Conservation (phyloP, 2,888 invertebrate genomes). For the Papilio demoleus region DNA sequence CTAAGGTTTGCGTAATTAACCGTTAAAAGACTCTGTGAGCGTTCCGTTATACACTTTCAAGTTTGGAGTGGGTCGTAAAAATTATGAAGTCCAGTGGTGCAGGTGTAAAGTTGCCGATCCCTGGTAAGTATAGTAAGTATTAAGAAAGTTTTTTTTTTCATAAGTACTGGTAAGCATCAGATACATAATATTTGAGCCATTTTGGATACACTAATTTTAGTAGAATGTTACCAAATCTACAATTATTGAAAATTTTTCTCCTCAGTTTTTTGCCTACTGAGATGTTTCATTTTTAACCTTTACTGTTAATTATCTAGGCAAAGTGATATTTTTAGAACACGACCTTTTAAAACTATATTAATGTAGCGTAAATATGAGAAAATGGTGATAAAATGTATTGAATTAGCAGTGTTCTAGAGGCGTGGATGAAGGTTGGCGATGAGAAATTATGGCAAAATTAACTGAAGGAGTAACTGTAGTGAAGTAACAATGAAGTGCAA, state of each 20-base stretch:
- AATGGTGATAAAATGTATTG: neutral
- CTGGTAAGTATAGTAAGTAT: slow-evolving; percentile 11
- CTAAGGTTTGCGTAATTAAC: too few relatives aligned
- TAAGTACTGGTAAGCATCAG: slow-evolving; percentile 31
- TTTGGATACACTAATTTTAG: slow-evolving; percentile 24
- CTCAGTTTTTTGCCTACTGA: too few relatives aligned
- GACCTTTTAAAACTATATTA: slow-evolving; percentile 1
- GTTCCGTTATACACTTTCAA: too few relatives aligned
- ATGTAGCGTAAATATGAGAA: neutral
- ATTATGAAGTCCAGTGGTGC: neutral
- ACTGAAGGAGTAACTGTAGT: neutral
- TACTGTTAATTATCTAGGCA: neutral
- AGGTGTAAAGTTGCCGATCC: slow-evolving; percentile 14
- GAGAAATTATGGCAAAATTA: neutral
- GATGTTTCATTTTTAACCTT: neutral
- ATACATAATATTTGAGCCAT: slow-evolving; percentile 34
- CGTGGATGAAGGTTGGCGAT: neutral
- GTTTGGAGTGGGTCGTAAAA: too few relatives aligned
- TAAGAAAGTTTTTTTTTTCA: slow-evolving; percentile 19
- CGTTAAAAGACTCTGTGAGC: neutral
- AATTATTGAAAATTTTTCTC: neutral
- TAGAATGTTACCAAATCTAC: slow-evolving; percentile 4
- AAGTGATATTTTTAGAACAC: neutral
- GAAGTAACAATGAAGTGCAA: too few relatives aligned
- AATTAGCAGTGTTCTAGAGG: neutral